These are phyloP conservation scores for Dasyornis broadbenti DNA, from an alignment of 2,113 vertebrate genomes.

Conservation along the genomic window DNA sequence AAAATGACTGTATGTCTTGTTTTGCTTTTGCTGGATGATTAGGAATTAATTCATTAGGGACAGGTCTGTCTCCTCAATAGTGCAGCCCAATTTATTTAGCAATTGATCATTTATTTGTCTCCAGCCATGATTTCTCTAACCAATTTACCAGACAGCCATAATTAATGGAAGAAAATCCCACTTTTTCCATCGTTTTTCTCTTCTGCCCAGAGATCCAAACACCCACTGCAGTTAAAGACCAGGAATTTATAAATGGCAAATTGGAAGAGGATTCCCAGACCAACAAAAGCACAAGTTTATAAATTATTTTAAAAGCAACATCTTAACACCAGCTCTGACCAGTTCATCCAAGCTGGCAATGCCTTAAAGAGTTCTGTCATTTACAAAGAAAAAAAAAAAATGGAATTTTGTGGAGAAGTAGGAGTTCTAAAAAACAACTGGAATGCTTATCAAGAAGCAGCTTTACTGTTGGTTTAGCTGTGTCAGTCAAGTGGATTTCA, in stretches of 20 bases:
- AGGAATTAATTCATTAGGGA: neutral
- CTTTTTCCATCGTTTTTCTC: neutral
- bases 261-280: neutral
- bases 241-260: neutral
- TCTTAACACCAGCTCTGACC: neutral
- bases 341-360: neutral
- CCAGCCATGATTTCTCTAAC: neutral
- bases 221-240: neutral
- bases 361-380: neutral
- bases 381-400: neutral
- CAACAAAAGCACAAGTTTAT: neutral
- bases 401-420: neutral
- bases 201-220: neutral
- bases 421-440: neutral
- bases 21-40: neutral
- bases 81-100: neutral
- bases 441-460: neutral
- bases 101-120: neutral
- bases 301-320: neutral
- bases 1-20: neutral
- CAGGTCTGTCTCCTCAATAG: neutral
- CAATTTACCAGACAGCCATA: neutral
- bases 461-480: neutral
- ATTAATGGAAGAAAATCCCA: neutral
- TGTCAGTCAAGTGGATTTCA: neutral